Evolutionary conservation across 2,113 vertebrate species (phyloP).

Genomic region (Caranx ignobilis): DNA sequence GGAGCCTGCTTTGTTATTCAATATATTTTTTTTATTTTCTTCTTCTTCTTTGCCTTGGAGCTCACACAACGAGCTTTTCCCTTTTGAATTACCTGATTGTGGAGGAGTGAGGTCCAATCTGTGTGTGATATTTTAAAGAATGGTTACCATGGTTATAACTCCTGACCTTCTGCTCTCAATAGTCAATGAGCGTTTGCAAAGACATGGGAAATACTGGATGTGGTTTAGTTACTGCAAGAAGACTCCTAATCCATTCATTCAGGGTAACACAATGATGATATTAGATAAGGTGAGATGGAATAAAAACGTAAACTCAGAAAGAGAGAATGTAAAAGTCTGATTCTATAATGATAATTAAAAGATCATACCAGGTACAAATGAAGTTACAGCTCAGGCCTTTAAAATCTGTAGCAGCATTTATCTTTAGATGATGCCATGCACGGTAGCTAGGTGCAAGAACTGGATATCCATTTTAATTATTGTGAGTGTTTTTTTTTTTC

Average conservation of each 20-base stretch:
- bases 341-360: slow-evolving; percentile 25
- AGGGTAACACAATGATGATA: background rate
- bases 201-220: slow-evolving; percentile 12
- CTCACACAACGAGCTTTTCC: slow-evolving; percentile 51
- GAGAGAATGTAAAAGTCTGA: slow-evolving; percentile 1
- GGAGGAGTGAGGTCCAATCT: slow-evolving; percentile 61
- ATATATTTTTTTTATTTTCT: background rate
- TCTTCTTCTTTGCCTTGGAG: slow-evolving; percentile 50
- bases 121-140: slow-evolving; percentile 65
- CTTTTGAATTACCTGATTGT: slow-evolving; percentile 71
- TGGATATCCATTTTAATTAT: slow-evolving; percentile 42
- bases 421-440: slow-evolving; percentile 23
- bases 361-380: slow-evolving; percentile 20
- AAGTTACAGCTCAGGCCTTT: background rate
- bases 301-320: slow-evolving; percentile 8
- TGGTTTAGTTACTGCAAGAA: background rate
- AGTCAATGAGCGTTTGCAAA: slow-evolving; percentile 33
- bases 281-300: slow-evolving; percentile 1
- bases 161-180: slow-evolving; percentile 53
- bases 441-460: slow-evolving; percentile 14
- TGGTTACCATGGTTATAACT: slow-evolving; percentile 74
- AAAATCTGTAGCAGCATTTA: slow-evolving; percentile 12
- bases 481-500: slow-evolving; percentile 27
- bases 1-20: slow-evolving; percentile 66
- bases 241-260: slow-evolving; percentile 22